Evolutionary conservation across 2,888 invertebrate genomes (phyloP).

Genomic region (Tribolium freemani): DNA sequence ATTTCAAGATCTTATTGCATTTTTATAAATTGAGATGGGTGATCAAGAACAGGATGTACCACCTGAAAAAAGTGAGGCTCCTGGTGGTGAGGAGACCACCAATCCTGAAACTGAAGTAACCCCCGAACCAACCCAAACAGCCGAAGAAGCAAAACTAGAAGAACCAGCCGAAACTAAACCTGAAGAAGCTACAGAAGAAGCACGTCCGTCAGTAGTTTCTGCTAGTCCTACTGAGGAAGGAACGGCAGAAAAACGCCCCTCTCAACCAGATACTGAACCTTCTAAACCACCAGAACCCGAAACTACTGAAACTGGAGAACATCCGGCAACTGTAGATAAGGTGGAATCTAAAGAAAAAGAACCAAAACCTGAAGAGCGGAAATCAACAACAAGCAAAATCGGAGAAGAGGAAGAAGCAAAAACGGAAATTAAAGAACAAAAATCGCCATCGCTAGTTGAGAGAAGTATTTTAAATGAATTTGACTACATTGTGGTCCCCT

Average conservation of each 20-base stretch:
- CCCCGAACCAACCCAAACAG: neutral
- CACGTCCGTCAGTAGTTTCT: too few species aligned
- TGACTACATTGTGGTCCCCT: neutral
- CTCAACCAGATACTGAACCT: neutral
- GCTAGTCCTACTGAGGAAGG: too few species aligned
- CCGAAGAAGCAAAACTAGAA: constrained; percentile 5
- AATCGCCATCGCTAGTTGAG: neutral
- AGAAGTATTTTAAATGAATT: neutral
- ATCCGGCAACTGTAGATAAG: neutral
- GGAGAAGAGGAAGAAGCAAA: constrained; percentile 2
- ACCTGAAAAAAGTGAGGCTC: neutral
- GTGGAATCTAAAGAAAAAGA: neutral
- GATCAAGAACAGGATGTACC: neutral
- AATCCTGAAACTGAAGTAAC: neutral
- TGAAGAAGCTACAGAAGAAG: neutral
- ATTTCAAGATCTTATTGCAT: neutral
- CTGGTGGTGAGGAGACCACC: neutral
- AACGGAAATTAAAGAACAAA: neutral
- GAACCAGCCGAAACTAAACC: neutral
- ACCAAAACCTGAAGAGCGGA: constrained; percentile 3
- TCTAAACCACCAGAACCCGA: neutral
- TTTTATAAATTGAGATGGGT: neutral
- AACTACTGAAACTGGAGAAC: neutral
- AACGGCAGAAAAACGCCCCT: too few species aligned
- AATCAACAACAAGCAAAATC: neutral